phyloP scores from a whole-genome alignment of 1,140 invertebrate genomes.

The Drosophila serrata region DNA sequence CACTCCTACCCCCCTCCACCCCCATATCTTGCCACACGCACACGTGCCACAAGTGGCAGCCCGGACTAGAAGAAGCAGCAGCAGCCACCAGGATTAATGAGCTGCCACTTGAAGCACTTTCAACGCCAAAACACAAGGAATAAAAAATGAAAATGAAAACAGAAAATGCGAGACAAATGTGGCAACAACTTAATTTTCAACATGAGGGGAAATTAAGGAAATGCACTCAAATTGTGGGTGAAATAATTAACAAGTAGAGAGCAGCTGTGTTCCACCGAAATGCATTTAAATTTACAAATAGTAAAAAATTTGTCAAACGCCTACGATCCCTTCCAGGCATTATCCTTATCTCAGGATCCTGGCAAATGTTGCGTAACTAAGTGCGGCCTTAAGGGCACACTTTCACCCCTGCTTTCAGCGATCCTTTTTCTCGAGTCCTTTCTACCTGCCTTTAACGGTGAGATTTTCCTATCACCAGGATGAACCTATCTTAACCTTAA shows the following conservation, averaged over 20 bases:
- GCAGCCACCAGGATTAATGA: conserved; percentile 65
- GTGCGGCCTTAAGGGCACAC: conserved; percentile 45
- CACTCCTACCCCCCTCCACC: conserved; percentile 7
- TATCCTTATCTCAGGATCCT: conserved; percentile 58
- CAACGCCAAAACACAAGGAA: conserved; percentile 22
- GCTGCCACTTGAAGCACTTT: conserved; percentile 58
- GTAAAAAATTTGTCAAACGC: conserved; percentile 76
- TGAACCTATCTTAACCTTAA: conserved; percentile 45
- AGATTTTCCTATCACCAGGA: conserved; percentile 58
- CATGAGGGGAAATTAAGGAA: conserved; percentile 30
- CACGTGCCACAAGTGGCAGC: conserved; percentile 49
- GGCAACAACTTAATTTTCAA: conserved; percentile 54
- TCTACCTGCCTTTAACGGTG: conserved; percentile 52
- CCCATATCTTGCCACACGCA: no score
- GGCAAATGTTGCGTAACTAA: conserved; percentile 81
- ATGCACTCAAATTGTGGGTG: conserved; percentile 26
- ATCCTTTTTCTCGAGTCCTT: not conserved
- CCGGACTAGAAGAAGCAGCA: conserved; percentile 16
- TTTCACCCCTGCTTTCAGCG: conserved; percentile 6
- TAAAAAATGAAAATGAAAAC: not conserved
- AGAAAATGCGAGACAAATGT: conserved; percentile 34
- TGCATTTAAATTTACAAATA: conserved; percentile 77
- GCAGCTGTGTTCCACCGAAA: conserved; percentile 45
- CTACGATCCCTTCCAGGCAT: conserved; percentile 29
- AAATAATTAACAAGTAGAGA: no score